Evolutionary conservation across 1,140 invertebrate species (phyloP), one percentile per base, ranked within the genome.

Genomic region (Ladona fulva): DNA sequence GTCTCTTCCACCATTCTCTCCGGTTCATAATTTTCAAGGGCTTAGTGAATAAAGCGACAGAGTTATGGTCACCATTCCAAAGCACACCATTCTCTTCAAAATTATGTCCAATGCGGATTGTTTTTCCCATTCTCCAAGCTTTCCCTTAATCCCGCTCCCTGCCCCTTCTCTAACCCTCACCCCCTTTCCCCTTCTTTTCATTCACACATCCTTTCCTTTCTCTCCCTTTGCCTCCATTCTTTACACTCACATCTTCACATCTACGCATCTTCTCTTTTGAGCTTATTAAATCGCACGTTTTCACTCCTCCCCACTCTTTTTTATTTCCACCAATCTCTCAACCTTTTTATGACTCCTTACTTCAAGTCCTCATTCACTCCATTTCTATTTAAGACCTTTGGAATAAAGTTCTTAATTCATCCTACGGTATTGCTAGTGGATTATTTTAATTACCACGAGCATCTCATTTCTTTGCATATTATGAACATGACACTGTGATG

Each of bases 91-190:
- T 66, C 52, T 66, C 52, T 66, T 66, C 52, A 66, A 66, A 66
- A 66, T 66, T 66, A 66, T 66, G 52, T 66, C 52, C 52, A 66
- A 66, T 66, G 52, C 12, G 52, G 52, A 66, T 66, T 66, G 52
- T 66, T 66, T 66, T 66, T 66, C 16, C 52, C 52, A 66, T 66
- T 66, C 52, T 22, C 52, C 52, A 3, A 6, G 5, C 3, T 3
- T 22, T 66, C 52, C 52, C 52, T 19, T 22, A 16, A 16, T 12
- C 52, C 14, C 14, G 3, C 52, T 22, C 14, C 19, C 44, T 52
- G 19, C 44, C 44, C 10, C 19, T 11, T 52, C 44, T 11, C 44
- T 19, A 52, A 52, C 44, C 44, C 44, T 19, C 19, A 10, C 44
- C 10, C 10, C 19, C 44, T 52, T 19, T 52, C 44, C 44, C 44